Evolutionary conservation across 1,140 invertebrate genomes (phyloP).

Genomic region (Macrobrachium nipponense): DNA sequence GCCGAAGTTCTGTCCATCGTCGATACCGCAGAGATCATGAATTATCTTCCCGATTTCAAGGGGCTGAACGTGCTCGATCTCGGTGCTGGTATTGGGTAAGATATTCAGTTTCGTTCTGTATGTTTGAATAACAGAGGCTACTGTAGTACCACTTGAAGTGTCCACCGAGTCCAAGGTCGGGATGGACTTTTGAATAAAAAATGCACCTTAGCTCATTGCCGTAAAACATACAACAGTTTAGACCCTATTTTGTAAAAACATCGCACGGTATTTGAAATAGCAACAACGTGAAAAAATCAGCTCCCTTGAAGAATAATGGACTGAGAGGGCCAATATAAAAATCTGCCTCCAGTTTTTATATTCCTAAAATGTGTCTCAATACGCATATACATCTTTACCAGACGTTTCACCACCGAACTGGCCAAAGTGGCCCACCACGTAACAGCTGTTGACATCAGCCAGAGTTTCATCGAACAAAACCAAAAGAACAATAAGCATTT

Average conservation of each 20-base stretch:
- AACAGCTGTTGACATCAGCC: conserved; percentile 36
- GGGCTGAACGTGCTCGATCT: conserved; percentile 29
- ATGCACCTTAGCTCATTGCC: no score
- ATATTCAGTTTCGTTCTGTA: not conserved
- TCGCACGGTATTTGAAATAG: no score
- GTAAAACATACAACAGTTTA: no score
- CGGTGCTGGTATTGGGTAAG: conserved; percentile 34
- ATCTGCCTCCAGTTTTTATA: not conserved
- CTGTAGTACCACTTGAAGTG: not conserved
- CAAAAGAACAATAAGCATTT: conserved; percentile 12
- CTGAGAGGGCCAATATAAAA: no score
- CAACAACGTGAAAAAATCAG: no score
- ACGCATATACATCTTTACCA: not conserved
- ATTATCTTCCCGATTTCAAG: conserved; percentile 21
- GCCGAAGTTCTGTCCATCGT: conserved; percentile 8
- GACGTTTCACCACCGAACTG: conserved; percentile 28
- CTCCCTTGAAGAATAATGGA: no score
- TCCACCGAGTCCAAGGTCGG: no score
- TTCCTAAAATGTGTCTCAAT: not conserved
- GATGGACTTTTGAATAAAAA: not conserved
- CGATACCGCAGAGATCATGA: conserved; percentile 39
- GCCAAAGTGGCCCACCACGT: conserved; percentile 24
- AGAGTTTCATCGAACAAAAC: conserved; percentile 31
- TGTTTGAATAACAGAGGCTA: not conserved
- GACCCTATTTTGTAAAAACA: not conserved